Base-by-base conservation (phyloP, 2,113 vertebrate genomes). In the Bos javanicus region DNA sequence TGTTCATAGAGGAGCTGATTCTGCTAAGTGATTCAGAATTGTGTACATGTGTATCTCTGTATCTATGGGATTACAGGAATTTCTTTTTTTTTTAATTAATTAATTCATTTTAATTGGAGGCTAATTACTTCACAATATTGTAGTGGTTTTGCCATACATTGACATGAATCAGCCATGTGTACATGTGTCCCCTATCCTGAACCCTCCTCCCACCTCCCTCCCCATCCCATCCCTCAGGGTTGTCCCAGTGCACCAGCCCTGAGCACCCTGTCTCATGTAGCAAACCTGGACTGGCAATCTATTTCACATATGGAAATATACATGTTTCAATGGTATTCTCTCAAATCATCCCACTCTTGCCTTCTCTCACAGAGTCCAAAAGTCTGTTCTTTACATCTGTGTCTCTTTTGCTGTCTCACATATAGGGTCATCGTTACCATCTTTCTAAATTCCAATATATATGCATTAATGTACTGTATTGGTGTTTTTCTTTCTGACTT, bases 1-100 rank as follows among this genome's bases (percentile, higher is more conserved):
- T 81, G 16, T 62, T 87, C 46, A 21, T 48, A 39, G 57, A 80
- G 84, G 57, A 67, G 30, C 46, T 50, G 26, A n/a, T 39, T 84
- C 59, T 88, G 90, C 84, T 81, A 25, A 92, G 76, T 80, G 87
- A 89, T 23, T 93, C 52, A 52, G 25, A 30, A 78, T n/a, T 46
- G 23, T 81, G 57, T 78, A 52, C 12, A 2, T 80, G 15, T 23
- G 39, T 91, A 88, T 46, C n/a, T 80, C 26, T 50, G 56, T 57
- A 90, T 46, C 43, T 10, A 9, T 48, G 82, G n/a, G 48, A 11
- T 91, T 54, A 84, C 23, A 88, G 82, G 56, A 30, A 14, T 67
- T 71, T 88, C 52, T 78, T 90, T 64, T 33, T 33, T 16, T 48
- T 48, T 48, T 48, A 48, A 48, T 26, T 2, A 62, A 62, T 62